Evolutionary conservation across 2,113 vertebrate species (phyloP), one percentile per base, ranked within the genome.

Genomic region (Paradisaea rubra): DNA sequence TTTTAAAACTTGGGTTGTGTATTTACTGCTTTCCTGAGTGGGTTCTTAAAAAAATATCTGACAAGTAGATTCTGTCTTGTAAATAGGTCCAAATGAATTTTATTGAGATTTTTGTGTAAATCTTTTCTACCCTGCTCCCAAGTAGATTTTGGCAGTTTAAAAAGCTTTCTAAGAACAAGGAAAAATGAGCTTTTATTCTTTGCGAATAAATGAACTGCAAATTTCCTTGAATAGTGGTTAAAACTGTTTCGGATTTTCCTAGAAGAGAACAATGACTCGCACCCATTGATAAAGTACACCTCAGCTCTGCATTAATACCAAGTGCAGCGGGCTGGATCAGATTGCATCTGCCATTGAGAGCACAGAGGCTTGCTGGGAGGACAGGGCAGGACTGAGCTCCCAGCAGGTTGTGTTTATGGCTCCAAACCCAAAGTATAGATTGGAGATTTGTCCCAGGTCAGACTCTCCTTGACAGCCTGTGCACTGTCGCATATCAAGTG

Each of bases 281-380:
- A 86, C 66, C 88, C 95, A 96, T 96, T 96, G 97, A 98, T 94
- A 44, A 96, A 97, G 91, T 88, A 76, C 37, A 27, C 73, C 94
- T 94, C 47, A 33, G 87, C 57, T 95, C 57, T 7, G 11, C 71
- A 85, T 95, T 94, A 97, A 97, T 97, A 96, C 81, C 88, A 94
- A 96, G 94, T n/a, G 56, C 97, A 98, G 93, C 84, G 87, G 31
- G 93, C 95, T 97, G 98, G 93, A 95, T 97, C 97, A 84, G 97
- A 85, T 94, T 96, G 96, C 89, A 64, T 93, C 96, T 97, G 96
- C 94, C 81, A 66, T n/a, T 39, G 95, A 96, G 96, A 96, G 68
- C 33, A 96, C 81, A 92, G 83, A 91, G 89, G 73, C 91, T 92
- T 95, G 85, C 89, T 83, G 96, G 81, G 92, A 95, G 93, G 88